Evolutionary conservation across 2,888 invertebrate species (phyloP).

Genomic region (Brachylomia viminalis): DNA sequence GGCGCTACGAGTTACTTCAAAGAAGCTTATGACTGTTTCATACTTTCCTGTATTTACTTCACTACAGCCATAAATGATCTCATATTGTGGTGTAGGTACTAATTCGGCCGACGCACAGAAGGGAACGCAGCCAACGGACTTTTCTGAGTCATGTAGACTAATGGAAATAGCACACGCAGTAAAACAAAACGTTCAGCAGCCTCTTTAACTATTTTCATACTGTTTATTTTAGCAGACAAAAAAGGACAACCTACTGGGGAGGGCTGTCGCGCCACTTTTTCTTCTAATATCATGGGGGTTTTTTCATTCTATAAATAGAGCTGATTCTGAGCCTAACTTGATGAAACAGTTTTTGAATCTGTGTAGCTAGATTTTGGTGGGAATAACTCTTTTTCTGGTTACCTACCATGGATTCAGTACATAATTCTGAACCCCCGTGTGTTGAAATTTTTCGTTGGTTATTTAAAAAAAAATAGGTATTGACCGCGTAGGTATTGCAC

Average conservation of each 20-base stretch:
- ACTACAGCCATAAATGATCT: background rate
- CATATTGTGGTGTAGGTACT: background rate
- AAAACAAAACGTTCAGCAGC: constrained; percentile 14
- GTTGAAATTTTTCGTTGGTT: too few species aligned
- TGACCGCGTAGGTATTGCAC: too few species aligned
- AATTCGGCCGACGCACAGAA: background rate
- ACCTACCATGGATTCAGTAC: too few species aligned
- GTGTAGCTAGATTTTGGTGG: background rate
- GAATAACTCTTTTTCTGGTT: background rate
- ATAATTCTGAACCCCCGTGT: too few species aligned
- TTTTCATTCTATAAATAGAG: background rate
- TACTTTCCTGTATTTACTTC: background rate
- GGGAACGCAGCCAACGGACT: background rate
- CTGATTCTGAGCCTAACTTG: background rate
- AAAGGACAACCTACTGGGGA: constrained; percentile 6
- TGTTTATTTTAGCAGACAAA: constrained; percentile 39
- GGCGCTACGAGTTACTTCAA: constrained; percentile 2
- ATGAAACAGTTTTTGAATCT: background rate
- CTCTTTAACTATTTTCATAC: constrained; percentile 13
- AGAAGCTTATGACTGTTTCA: too few species aligned
- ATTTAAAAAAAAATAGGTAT: too few species aligned
- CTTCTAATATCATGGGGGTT: background rate
- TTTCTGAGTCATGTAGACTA: constrained; percentile 24
- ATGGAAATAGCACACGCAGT: constrained; percentile 27
- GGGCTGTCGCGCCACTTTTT: background rate